phyloP scores from a whole-genome alignment of 2,113 vertebrate species.

The Cercopithecus mona region DNA sequence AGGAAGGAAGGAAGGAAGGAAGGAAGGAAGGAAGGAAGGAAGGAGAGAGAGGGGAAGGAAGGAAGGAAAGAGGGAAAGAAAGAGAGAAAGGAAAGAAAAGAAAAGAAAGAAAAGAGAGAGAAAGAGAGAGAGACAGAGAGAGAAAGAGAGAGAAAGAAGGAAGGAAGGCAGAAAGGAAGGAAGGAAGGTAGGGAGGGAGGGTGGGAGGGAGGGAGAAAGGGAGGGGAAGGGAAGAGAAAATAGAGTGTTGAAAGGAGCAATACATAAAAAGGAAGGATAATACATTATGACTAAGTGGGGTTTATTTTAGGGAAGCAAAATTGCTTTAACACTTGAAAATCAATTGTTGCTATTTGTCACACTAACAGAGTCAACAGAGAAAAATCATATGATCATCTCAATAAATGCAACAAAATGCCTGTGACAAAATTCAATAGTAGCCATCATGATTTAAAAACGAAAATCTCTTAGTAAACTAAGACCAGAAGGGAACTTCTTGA shows the following conservation, averaged over 20 bases:
- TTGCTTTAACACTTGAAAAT: slow-evolving; percentile 4
- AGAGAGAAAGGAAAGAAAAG: too few relatives aligned
- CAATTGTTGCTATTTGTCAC: neutral
- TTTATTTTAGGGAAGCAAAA: neutral
- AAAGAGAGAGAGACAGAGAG: too few relatives aligned
- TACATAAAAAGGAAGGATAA: neutral
- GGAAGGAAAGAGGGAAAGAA: too few relatives aligned
- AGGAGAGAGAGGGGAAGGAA: accelerated
- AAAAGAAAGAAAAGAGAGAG: too few relatives aligned
- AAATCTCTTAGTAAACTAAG: neutral
- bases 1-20: neutral
- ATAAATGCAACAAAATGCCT: neutral
- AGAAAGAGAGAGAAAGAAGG: too few relatives aligned
- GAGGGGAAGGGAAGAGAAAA: too few relatives aligned
- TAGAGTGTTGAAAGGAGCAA: neutral
- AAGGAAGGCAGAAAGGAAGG: neutral
- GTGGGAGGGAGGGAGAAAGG: too few relatives aligned
- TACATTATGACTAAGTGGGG: neutral
- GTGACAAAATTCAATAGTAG: neutral
- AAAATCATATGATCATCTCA: neutral
- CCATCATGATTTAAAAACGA: slow-evolving; percentile 11
- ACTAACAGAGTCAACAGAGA: neutral
- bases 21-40: too few relatives aligned
- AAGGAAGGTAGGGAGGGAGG: accelerated
- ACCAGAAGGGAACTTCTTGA: neutral